phyloP scores from a whole-genome alignment of 2,888 invertebrate genomes.

The Vandiemenella viatica region DNA sequence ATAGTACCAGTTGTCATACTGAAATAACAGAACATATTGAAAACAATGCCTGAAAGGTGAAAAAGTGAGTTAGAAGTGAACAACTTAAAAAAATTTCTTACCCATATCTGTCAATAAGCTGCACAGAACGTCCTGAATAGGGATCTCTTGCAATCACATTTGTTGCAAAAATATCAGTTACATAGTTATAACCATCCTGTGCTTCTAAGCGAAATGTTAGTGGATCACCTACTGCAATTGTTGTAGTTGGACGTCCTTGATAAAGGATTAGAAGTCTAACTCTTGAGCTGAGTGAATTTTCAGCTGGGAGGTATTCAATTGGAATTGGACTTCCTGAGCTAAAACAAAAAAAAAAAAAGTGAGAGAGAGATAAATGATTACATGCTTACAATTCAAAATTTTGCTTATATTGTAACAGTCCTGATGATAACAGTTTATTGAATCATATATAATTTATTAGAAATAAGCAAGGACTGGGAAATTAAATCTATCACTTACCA shows the following conservation, averaged over 20 bases:
- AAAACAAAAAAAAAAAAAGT: conserved; percentile 22
- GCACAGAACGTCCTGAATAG: conserved; percentile 78
- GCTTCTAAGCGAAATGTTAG: conserved; percentile 77
- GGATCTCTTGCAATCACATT: conserved; percentile 87
- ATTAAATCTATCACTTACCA: too few relatives aligned
- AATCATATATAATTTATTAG: too few relatives aligned
- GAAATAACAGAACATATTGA: too few relatives aligned
- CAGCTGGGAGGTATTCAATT: conserved; percentile 81
- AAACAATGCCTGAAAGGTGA: too few relatives aligned
- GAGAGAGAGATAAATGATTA: neutral
- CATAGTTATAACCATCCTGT: conserved; percentile 76
- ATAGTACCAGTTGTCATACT: too few relatives aligned
- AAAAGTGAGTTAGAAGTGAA: too few relatives aligned
- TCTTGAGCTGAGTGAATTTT: conserved; percentile 78
- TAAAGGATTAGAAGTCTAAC: conserved; percentile 74
- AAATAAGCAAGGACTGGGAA: too few relatives aligned
- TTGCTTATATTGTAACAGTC: too few relatives aligned
- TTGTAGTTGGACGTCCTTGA: conserved; percentile 76
- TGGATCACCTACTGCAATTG: conserved; percentile 85
- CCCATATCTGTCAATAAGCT: conserved; percentile 80
- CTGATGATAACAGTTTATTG: too few relatives aligned
- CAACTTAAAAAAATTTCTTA: too few relatives aligned
- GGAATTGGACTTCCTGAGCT: conserved; percentile 85
- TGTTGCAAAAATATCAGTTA: conserved; percentile 80
- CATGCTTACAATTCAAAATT: too few relatives aligned